Conservation (phyloP, 2,797 vertebrate species). For the Amniataba percoides region DNA sequence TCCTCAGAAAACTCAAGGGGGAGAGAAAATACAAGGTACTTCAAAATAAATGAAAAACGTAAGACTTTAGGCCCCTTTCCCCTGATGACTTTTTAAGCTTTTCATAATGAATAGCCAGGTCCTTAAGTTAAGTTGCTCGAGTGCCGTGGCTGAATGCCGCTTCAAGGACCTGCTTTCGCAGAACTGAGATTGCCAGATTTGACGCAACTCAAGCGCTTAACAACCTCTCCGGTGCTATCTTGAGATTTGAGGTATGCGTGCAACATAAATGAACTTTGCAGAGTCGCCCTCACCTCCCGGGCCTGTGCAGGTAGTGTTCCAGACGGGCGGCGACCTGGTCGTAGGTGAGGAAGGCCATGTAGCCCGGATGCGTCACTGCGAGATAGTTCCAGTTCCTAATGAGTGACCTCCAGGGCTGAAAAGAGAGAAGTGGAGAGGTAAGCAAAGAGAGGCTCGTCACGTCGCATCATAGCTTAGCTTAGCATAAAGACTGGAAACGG, state of each 20-base stretch:
- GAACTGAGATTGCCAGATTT: conserved; percentile 4
- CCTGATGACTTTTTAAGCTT: neutral
- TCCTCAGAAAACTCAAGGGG: neutral
- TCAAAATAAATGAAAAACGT: conserved; percentile 3
- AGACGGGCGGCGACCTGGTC: conserved; percentile 88
- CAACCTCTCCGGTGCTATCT: conserved; percentile 3
- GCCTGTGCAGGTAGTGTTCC: conserved; percentile 84
- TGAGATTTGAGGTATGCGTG: neutral
- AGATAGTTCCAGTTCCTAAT: conserved; percentile 92
- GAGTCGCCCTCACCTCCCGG: conserved; percentile 85
- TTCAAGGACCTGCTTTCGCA: neutral
- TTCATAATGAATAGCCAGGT: conserved; percentile 3
- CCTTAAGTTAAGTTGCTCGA: neutral
- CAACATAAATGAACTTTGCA: neutral
- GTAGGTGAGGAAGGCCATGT: conserved; percentile 95
- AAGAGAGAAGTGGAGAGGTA: neutral
- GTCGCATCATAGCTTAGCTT: neutral
- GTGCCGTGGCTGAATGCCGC: neutral
- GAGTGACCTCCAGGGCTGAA: conserved; percentile 89
- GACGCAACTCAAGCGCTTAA: neutral
- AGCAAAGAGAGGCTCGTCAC: neutral
- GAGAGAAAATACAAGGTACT: neutral
- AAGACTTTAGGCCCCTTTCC: conserved; percentile 5
- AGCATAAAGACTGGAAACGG: neutral
- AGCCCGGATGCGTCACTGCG: conserved; percentile 91